Evolutionary conservation across 1,140 invertebrate species (phyloP).

Genomic region (Diorhabda sublineata): DNA sequence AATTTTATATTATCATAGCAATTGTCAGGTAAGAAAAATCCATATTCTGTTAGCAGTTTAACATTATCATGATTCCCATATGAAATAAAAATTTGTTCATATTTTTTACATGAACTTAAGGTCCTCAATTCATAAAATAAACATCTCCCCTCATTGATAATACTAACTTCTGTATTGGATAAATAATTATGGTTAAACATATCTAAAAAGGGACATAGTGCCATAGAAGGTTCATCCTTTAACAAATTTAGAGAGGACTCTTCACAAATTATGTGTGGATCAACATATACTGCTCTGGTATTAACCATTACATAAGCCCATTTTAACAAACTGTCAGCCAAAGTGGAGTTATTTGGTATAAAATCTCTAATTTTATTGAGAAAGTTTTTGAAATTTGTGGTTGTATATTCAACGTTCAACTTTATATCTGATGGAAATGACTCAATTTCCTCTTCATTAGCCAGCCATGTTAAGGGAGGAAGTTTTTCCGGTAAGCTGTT

Average conservation of each 20-base stretch:
- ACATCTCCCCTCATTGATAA: slow-evolving; percentile 45
- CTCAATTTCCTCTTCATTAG: slow-evolving; percentile 46
- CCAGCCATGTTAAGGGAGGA: slow-evolving; percentile 51
- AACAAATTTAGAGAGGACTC: slow-evolving; percentile 31
- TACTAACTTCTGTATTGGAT: slow-evolving; percentile 51
- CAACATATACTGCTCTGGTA: slow-evolving; percentile 64
- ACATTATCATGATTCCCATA: slow-evolving; percentile 69
- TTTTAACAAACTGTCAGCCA: slow-evolving; percentile 49
- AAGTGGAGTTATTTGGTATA: slow-evolving; percentile 32
- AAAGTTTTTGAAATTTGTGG: slow-evolving; percentile 40
- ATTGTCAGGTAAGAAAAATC: slow-evolving; percentile 65
- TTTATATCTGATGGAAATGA: slow-evolving; percentile 45
- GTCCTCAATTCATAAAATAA: slow-evolving; percentile 55
- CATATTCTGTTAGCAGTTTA: slow-evolving; percentile 69
- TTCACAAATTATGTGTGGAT: slow-evolving; percentile 36
- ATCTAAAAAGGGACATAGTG: slow-evolving; percentile 74
- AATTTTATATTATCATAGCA: slow-evolving; percentile 57
- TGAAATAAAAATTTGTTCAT: slow-evolving; percentile 69
- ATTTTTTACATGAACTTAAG: slow-evolving; percentile 47
- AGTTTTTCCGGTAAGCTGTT: slow-evolving; percentile 55
- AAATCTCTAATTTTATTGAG: slow-evolving; percentile 35
- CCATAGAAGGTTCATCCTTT: slow-evolving; percentile 55
- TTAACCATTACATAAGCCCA: slow-evolving; percentile 71
- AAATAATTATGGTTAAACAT: slow-evolving; percentile 69
- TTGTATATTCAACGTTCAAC: slow-evolving; percentile 41